Percentiles rank a stretch among this genome's conserved stretches.
These are phyloP conservation scores for Reticulitermes lucifugus DNA, from an alignment of 2,888 invertebrate species.

Conservation along the genomic window DNA sequence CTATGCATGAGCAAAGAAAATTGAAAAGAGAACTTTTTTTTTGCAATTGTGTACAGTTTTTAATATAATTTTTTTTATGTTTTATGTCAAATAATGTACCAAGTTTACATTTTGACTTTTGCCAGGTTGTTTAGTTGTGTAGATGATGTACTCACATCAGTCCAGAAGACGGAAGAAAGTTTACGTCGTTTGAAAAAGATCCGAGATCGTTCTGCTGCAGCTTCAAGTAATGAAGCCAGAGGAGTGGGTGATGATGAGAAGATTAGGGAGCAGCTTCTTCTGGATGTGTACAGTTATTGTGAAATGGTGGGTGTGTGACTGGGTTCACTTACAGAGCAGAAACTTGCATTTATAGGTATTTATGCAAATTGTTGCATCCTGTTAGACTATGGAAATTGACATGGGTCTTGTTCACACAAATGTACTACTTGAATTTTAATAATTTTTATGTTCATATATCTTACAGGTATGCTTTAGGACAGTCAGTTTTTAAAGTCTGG, in stretches of 20 bases:
- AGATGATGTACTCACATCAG: constrained; percentile 90
- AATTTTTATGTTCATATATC: too few species aligned
- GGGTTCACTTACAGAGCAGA: too few species aligned
- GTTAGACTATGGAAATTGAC: too few species aligned
- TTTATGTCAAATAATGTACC: neutral
- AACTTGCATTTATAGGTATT: neutral
- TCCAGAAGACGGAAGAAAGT: constrained; percentile 96
- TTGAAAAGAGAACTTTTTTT: too few species aligned
- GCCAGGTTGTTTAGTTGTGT: constrained; percentile 67
- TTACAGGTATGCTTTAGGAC: too few species aligned
- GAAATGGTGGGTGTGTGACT: constrained; percentile 64
- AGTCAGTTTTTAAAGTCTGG: too few species aligned
- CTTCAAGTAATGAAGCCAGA: constrained; percentile 65
- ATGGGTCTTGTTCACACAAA: too few species aligned
- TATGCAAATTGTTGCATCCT: neutral
- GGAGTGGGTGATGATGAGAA: constrained; percentile 92
- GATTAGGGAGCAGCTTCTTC: constrained; percentile 88
- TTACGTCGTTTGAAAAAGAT: constrained; percentile 89
- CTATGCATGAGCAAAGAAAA: too few species aligned
- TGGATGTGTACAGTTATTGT: constrained; percentile 85
- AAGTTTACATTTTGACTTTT: neutral
- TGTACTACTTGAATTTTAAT: too few species aligned
- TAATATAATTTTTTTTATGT: too few species aligned
- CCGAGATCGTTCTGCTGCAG: constrained; percentile 70
- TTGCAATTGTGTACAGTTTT: too few species aligned